A percentile compares a stretch with the other conserved stretches of the same genome.
phyloP scores from a whole-genome alignment of 2,797 vertebrate genomes.

The Hippoglossus hippoglossus region DNA sequence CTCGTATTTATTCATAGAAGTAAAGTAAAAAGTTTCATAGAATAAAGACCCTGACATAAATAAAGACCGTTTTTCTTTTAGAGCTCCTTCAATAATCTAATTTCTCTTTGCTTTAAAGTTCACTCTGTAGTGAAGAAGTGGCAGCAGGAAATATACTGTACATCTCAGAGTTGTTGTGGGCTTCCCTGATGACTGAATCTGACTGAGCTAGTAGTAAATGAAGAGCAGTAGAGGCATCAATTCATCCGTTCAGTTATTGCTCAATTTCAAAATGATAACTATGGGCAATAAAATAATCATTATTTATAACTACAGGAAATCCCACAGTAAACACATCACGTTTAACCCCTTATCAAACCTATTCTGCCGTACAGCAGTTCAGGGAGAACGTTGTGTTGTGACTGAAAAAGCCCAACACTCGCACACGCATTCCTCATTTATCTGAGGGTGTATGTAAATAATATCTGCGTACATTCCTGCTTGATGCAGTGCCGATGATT shows the following conservation, averaged over 20 bases:
- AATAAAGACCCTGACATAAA: no score
- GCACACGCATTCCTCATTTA: constrained; percentile 43
- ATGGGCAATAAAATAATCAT: neutral
- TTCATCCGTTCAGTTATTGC: no score
- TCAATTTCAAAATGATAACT: no score
- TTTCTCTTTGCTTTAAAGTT: neutral
- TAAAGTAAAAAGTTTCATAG: no score
- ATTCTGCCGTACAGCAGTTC: neutral
- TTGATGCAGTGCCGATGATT: constrained; percentile 15
- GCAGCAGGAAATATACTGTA: constrained; percentile 6
- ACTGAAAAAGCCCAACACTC: constrained; percentile 6
- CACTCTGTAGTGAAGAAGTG: neutral
- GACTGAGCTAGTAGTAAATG: no score
- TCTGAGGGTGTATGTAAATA: constrained; percentile 51
- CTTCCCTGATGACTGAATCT: no score
- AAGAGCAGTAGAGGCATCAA: no score
- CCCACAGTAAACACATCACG: neutral
- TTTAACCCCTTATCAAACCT: neutral
- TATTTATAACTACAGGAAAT: neutral
- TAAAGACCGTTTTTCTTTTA: no score
- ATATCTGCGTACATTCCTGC: constrained; percentile 26
- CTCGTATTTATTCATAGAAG: no score
- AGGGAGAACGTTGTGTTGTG: neutral
- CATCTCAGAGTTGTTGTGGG: constrained; percentile 6
- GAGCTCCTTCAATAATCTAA: no score